Evolutionary conservation across 2,797 vertebrate species (phyloP), one percentile per base, ranked within the genome.

Genomic region (Vireo griseus): DNA sequence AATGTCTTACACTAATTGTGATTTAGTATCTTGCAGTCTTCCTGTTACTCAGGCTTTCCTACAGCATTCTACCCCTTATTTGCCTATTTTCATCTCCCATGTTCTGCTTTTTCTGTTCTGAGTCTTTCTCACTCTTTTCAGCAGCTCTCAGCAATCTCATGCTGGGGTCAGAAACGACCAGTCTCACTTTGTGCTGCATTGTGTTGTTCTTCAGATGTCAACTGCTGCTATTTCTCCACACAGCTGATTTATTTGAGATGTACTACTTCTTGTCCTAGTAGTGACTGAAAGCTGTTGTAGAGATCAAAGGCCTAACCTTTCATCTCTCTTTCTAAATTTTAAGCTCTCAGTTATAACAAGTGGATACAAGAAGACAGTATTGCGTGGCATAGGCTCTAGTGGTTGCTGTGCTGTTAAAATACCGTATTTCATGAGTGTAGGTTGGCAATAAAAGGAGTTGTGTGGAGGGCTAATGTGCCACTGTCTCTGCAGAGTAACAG

Each of bases 401-500:
- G 44, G 55, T 45, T 85, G 31, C 52, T 65, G 11, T 29, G 25
- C 54, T 76, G 33, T 80, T 90, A 35, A 75, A 86, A 67, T 52
- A 40, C 29, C 35, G 31, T 48, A 29, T 44, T 80, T 89, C 19
- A 28, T 24, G 25, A 82, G 47, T 62, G 39, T 94, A 68, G 35
- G 79, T 37, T 95, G 86, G 90, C 48, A 87, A 2, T 8, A 54
- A 35, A 68, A 76, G n/a, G 45, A 76, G 76, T 29, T 44, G 26
- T 33, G 42, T 40, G 85, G 33, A 65, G 28, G 67, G 75, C 80
- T 92, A 40, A 73, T 33, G 45, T 79, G 22, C 21, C 37, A 3
- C 61, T 97, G 21, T 97, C 97, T 95, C 97, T 97, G 76, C 98
- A 99, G 99, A 99, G 98, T 95, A 99, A 98, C 96, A 98, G 99